Percentiles rank a stretch among this genome's conserved stretches.
phyloP scores from a whole-genome alignment of 2,797 vertebrate genomes.

The Bovichtus diacanthus region DNA sequence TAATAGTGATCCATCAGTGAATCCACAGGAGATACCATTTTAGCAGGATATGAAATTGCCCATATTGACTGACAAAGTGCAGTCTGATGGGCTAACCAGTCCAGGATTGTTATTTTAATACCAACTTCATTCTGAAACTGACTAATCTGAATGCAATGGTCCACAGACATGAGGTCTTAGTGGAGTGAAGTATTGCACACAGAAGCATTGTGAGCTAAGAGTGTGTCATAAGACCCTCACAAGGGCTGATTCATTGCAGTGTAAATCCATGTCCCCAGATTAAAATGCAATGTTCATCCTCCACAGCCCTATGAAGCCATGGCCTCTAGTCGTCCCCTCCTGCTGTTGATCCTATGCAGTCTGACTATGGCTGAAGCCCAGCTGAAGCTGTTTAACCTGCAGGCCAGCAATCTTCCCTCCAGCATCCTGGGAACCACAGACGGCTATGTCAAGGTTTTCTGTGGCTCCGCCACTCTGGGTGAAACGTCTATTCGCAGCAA shows the following conservation, averaged over 20 bases:
- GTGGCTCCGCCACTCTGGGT: slow-evolving; percentile 1
- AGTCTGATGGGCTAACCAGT: background rate
- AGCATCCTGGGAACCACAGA: slow-evolving; percentile 38
- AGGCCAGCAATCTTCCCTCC: slow-evolving; percentile 28
- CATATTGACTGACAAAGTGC: background rate
- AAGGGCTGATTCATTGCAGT: background rate
- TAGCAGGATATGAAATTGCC: too few relatives aligned
- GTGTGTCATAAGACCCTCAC: background rate
- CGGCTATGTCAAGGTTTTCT: slow-evolving; percentile 59
- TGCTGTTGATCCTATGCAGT: slow-evolving; percentile 45
- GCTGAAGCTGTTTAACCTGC: slow-evolving; percentile 48
- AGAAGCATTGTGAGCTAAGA: background rate
- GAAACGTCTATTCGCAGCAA: slow-evolving; percentile 43
- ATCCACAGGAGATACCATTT: too few relatives aligned
- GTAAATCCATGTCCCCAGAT: accelerated
- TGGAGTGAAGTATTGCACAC: background rate
- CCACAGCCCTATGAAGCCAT: slow-evolving; percentile 32
- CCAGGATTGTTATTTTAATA: background rate
- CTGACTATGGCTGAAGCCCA: slow-evolving; percentile 19
- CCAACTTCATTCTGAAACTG: background rate
- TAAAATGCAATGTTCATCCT: background rate
- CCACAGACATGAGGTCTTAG: background rate
- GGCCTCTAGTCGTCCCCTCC: slow-evolving; percentile 17
- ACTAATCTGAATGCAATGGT: background rate
- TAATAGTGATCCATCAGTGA: background rate